Evolutionary conservation across 2,797 vertebrate genomes (phyloP).

Genomic region (Macropus fuliginosus): DNA sequence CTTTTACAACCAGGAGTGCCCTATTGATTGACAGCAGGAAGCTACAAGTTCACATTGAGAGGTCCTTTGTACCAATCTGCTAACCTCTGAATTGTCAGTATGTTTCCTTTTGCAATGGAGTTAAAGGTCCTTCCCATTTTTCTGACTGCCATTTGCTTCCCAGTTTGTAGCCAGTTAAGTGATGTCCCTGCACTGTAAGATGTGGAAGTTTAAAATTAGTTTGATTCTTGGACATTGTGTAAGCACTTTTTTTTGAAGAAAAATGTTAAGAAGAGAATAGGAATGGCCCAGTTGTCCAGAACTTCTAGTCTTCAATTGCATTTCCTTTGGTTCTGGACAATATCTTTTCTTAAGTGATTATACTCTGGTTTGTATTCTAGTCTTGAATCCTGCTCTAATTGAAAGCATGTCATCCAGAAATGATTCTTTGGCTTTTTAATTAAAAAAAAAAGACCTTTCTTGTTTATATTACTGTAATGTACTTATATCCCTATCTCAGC

Average conservation of each 20-base stretch:
- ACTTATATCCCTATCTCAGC: not conserved
- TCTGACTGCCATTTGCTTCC: slow-evolving; percentile 42
- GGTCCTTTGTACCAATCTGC: slow-evolving; percentile 18
- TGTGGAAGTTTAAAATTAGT: slow-evolving; percentile 33
- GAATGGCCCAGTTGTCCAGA: not conserved
- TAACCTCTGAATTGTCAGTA: slow-evolving; percentile 31
- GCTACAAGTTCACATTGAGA: slow-evolving; percentile 36
- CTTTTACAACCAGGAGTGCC: not conserved
- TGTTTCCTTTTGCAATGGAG: slow-evolving; percentile 41
- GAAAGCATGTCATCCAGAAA: slow-evolving; percentile 29
- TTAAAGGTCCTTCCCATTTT: slow-evolving; percentile 43
- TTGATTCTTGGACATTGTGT: slow-evolving; percentile 39
- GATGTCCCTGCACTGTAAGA: slow-evolving; percentile 12
- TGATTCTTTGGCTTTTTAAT: not conserved
- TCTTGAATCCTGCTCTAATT: not conserved
- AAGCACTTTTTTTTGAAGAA: slow-evolving; percentile 5
- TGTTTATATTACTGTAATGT: not conserved
- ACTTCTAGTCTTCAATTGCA: not conserved
- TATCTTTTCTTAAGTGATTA: not conserved
- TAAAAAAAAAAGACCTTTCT: not conserved
- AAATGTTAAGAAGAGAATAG: not conserved
- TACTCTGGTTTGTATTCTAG: slow-evolving; percentile 52
- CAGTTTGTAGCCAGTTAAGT: slow-evolving; percentile 40
- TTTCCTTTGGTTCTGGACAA: not conserved
- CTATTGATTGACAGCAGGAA: slow-evolving; percentile 56